Conservation (phyloP, 2,797 vertebrate genomes). For the Phoebastria nigripes region DNA sequence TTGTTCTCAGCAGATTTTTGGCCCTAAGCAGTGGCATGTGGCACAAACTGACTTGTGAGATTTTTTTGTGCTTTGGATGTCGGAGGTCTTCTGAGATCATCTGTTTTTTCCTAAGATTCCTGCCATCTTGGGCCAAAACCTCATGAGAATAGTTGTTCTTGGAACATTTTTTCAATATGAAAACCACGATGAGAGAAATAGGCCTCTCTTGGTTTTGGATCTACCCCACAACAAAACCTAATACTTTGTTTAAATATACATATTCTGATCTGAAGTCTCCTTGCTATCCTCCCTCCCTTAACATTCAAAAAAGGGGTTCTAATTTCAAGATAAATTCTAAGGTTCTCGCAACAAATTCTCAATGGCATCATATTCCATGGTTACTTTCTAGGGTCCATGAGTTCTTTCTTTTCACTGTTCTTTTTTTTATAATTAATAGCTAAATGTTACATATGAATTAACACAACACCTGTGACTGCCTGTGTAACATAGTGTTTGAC, state of each 20-base stretch:
- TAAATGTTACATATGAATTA: neutral
- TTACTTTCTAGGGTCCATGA: neutral
- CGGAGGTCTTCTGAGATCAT: constrained; percentile 52
- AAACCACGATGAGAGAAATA: constrained; percentile 43
- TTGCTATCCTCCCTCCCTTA: neutral
- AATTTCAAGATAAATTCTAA: neutral
- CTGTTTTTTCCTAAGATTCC: constrained; percentile 29
- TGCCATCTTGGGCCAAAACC: constrained; percentile 57
- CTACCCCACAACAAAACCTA: neutral
- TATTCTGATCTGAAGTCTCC: neutral
- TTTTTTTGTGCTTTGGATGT: constrained; percentile 42
- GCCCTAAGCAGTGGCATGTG: constrained; percentile 28
- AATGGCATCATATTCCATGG: neutral
- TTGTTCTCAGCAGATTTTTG: constrained; percentile 43
- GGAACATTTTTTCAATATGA: constrained; percentile 20
- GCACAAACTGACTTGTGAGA: constrained; percentile 31
- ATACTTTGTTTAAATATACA: neutral
- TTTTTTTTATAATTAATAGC: neutral
- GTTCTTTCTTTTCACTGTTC: neutral
- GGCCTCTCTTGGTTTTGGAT: constrained; percentile 8
- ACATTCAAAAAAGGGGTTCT: neutral
- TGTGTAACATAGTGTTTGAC: neutral
- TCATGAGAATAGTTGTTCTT: constrained; percentile 49
- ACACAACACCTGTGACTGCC: neutral
- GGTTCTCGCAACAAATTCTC: neutral